Evolutionary conservation across 64 coral and sea anemone genomes (phyloP).

Genomic region (Montipora sp.): DNA sequence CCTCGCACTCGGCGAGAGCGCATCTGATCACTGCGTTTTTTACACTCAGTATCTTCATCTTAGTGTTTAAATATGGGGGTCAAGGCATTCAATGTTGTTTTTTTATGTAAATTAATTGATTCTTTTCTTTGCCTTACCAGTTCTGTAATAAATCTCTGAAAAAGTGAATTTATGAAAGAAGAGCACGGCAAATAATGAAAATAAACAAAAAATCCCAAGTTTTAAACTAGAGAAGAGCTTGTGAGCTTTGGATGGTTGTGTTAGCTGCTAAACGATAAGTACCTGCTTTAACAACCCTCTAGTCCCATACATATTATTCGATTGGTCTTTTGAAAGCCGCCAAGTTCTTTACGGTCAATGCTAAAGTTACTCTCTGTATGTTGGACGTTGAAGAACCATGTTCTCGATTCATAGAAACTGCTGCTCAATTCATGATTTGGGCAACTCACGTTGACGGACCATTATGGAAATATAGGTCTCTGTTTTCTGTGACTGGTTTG

Average conservation of each 20-base stretch:
- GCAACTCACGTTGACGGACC: background rate
- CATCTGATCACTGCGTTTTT: too few relatives aligned
- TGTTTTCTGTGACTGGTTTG: background rate
- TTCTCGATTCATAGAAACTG: background rate
- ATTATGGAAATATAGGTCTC: background rate
- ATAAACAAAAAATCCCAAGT: too few relatives aligned
- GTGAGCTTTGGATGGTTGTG: background rate
- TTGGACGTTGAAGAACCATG: background rate
- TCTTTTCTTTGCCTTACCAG: too few relatives aligned
- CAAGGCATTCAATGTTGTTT: too few relatives aligned
- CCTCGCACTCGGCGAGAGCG: too few relatives aligned
- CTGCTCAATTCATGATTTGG: background rate
- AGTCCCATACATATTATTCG: background rate
- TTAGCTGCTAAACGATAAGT: background rate
- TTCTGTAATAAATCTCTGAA: too few relatives aligned
- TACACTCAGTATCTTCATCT: too few relatives aligned
- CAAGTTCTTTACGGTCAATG: background rate
- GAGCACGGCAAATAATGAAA: too few relatives aligned
- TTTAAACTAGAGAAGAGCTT: too few relatives aligned
- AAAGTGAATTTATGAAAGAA: too few relatives aligned
- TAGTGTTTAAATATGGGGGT: too few relatives aligned
- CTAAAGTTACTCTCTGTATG: background rate
- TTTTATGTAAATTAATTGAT: too few relatives aligned
- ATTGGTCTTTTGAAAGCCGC: slow-evolving; percentile 14
- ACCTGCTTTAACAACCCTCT: background rate